Percentiles rank a stretch among this genome's conserved stretches.
These are phyloP conservation scores for Aphelocoma californica DNA, from an alignment of 2,797 vertebrate genomes.

Conservation along the genomic window DNA sequence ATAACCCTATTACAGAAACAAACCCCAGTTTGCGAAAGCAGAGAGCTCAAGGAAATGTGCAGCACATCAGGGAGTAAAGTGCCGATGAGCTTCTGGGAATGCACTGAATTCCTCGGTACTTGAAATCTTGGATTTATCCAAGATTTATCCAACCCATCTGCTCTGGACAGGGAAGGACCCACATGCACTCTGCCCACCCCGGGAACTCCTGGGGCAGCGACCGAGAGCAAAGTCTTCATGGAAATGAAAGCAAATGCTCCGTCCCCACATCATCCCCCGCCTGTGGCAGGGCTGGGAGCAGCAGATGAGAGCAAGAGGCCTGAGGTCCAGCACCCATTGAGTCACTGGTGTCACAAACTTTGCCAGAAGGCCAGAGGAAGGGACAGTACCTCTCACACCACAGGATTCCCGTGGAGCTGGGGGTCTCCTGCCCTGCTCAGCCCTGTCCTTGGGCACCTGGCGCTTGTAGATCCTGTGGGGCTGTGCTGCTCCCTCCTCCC, in stretches of 20 bases:
- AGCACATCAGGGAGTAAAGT: background rate
- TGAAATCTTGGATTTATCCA: background rate
- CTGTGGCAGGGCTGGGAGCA: background rate
- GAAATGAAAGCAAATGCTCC: background rate
- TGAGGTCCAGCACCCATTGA: accelerated
- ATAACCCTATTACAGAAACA: background rate
- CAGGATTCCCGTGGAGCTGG: background rate
- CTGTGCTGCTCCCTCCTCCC: slow-evolving; percentile 66
- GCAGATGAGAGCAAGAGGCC: background rate
- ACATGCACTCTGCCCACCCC: background rate
- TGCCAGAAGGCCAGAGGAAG: background rate
- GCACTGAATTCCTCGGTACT: background rate
- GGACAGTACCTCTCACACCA: slow-evolving; percentile 70
- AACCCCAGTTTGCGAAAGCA: background rate
- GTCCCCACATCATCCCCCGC: background rate
- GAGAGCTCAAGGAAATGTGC: background rate
- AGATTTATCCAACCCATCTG: background rate
- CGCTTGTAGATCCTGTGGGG: slow-evolving; percentile 90
- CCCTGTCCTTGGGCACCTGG: slow-evolving; percentile 48
- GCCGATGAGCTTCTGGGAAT: background rate
- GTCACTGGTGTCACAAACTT: accelerated
- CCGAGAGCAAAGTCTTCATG: accelerated
- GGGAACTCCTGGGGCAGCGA: accelerated
- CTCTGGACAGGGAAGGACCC: background rate
- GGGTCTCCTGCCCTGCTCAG: slow-evolving; percentile 22